Conservation (phyloP, 92 coral and sea anemone species). For the Epizoanthus scotinus region DNA sequence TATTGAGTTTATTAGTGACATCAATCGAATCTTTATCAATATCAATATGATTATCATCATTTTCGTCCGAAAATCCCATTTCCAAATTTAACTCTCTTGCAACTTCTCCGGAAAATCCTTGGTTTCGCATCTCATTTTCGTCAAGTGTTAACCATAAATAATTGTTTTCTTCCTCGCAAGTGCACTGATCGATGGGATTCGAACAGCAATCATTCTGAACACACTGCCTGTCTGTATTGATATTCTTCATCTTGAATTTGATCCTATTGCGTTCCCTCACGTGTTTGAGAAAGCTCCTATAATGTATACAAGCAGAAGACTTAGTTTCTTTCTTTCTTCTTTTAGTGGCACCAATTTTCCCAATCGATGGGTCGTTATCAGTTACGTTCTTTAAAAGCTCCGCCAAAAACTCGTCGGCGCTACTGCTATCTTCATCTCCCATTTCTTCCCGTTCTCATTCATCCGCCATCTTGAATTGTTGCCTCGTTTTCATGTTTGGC, state of each 20-base stretch:
- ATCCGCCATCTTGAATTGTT: constrained; percentile 12
- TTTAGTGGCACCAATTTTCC: neutral
- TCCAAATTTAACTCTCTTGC: constrained; percentile 21
- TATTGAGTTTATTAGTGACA: neutral
- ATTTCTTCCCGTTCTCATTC: neutral
- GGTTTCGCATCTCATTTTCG: neutral
- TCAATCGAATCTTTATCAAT: too few species aligned
- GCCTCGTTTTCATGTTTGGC: constrained; percentile 21
- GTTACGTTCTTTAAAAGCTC: neutral
- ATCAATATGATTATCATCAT: neutral
- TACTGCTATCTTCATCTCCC: neutral
- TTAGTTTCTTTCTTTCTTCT: neutral
- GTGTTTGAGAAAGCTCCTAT: constrained; percentile 14
- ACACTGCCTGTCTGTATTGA: neutral
- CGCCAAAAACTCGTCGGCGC: constrained; percentile 12
- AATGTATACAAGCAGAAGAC: neutral
- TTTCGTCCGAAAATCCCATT: constrained; percentile 16
- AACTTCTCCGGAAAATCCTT: constrained; percentile 26
- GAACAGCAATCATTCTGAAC: neutral
- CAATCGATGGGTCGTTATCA: neutral
- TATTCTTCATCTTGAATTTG: too few species aligned
- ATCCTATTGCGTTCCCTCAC: neutral
- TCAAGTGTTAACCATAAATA: neutral
- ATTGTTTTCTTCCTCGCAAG: neutral
- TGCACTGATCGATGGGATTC: neutral